Percentiles rank a stretch among this genome's conserved stretches.
phyloP scores from a whole-genome alignment of 2,888 invertebrate species.

The Spodoptera littoralis region DNA sequence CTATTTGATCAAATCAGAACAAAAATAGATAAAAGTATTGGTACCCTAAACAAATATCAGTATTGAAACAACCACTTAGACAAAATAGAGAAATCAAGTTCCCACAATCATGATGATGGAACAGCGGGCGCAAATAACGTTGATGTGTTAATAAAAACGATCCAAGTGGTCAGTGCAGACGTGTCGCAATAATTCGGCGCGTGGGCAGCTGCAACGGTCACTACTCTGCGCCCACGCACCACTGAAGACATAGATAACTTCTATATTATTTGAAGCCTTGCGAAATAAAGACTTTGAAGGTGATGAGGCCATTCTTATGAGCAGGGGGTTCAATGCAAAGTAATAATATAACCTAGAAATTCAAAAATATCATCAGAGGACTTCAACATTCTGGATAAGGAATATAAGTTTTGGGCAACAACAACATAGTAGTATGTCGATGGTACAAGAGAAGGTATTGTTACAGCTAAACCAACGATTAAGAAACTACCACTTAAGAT shows the following conservation, averaged over 20 bases:
- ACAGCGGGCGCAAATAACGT: constrained; percentile 30
- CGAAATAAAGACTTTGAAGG: constrained; percentile 27
- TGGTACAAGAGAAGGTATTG: constrained; percentile 13
- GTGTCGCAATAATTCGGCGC: constrained; percentile 63
- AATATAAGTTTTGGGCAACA: constrained; percentile 8
- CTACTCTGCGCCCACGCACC: constrained; percentile 65
- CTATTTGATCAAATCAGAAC: constrained; percentile 1
- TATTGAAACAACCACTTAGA: constrained; percentile 31
- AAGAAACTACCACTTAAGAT: neutral
- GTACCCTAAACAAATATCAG: constrained; percentile 7
- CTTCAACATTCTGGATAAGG: constrained; percentile 15
- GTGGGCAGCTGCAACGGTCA: constrained; percentile 64
- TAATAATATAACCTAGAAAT: constrained; percentile 16
- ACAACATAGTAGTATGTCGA: constrained; percentile 26
- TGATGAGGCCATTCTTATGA: constrained; percentile 16
- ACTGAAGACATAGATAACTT: constrained; percentile 45
- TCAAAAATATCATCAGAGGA: constrained; percentile 24
- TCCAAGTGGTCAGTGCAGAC: constrained; percentile 46
- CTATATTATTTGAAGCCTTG: constrained; percentile 31
- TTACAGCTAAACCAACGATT: neutral
- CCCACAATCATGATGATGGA: constrained; percentile 33
- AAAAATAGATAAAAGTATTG: neutral
- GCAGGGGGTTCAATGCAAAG: constrained; percentile 25
- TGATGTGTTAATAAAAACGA: constrained; percentile 52
- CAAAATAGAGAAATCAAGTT: constrained; percentile 43